A percentile compares a stretch with the other conserved stretches of the same genome.
Evolutionary conservation across 2,797 vertebrate genomes (phyloP).

Genomic region (Periparus ater): DNA sequence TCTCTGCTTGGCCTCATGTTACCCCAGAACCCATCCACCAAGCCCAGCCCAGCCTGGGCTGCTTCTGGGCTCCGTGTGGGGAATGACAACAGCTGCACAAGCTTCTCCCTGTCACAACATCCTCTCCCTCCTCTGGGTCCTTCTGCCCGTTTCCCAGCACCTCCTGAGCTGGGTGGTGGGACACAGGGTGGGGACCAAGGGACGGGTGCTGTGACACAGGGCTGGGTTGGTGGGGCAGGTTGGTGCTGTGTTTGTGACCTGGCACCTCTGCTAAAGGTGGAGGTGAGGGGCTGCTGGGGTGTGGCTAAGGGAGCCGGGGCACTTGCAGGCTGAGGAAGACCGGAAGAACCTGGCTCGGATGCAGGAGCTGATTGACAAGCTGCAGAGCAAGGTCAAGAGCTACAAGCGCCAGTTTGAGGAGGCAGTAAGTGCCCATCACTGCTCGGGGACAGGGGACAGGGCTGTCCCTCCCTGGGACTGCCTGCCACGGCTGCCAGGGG

Average conservation of each 20-base stretch:
- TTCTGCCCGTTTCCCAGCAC: background rate
- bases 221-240: background rate
- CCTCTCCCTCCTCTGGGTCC: background rate
- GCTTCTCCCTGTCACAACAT: background rate
- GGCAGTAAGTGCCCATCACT: conserved; percentile 79
- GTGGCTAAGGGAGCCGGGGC: background rate
- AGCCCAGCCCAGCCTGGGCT: background rate
- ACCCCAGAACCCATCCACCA: background rate
- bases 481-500: background rate
- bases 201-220: rapidly evolving
- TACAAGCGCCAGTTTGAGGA: conserved; percentile 93
- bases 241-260: background rate
- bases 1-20: background rate
- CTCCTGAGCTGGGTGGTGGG: background rate
- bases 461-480: background rate
- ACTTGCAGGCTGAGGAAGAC: conserved; percentile 87
- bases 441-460: background rate
- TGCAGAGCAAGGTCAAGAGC: conserved; percentile 93
- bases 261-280: background rate
- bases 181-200: background rate
- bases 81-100: background rate
- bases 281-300: background rate
- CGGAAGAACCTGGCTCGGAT: conserved; percentile 89
- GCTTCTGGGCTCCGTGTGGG: background rate
- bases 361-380: conserved; percentile 93